Conservation (phyloP, 2,888 invertebrate genomes). For the Proisotoma minuta region DNA sequence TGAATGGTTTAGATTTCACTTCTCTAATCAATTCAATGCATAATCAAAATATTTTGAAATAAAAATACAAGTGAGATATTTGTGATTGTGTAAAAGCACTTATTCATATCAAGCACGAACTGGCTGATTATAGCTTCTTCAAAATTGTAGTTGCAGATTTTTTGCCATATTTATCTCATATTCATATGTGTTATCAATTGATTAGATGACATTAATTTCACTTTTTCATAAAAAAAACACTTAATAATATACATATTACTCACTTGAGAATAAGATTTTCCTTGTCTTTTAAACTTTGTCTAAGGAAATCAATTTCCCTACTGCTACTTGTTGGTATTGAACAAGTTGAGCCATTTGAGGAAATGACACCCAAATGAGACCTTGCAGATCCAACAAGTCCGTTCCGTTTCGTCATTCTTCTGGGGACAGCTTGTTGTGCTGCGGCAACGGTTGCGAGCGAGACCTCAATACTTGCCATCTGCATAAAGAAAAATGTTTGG, state of each 20-base stretch:
- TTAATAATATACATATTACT: conserved; percentile 16
- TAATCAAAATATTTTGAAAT: too few species aligned
- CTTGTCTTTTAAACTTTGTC: conserved; percentile 69
- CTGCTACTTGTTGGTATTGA: conserved; percentile 47
- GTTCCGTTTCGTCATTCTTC: conserved; percentile 57
- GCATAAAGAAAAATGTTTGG: conserved; percentile 34
- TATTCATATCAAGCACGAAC: too few species aligned
- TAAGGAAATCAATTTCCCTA: conserved; percentile 64
- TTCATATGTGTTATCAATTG: too few species aligned
- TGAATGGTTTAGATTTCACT: too few species aligned
- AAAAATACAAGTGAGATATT: too few species aligned
- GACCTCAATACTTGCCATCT: conserved; percentile 83
- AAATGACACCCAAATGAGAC: conserved; percentile 30
- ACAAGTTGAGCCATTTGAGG: conserved; percentile 49
- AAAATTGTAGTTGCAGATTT: too few species aligned
- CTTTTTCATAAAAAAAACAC: not conserved
- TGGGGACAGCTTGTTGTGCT: conserved; percentile 49
- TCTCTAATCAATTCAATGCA: too few species aligned
- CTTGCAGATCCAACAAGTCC: conserved; percentile 50
- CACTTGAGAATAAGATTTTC: conserved; percentile 76
- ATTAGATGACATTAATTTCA: too few species aligned
- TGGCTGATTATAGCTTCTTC: too few species aligned
- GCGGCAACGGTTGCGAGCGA: conserved; percentile 59
- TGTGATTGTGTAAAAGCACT: too few species aligned
- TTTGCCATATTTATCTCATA: too few species aligned